Conservation (phyloP, 2,797 vertebrate species). For the Rhincodon typus region DNA sequence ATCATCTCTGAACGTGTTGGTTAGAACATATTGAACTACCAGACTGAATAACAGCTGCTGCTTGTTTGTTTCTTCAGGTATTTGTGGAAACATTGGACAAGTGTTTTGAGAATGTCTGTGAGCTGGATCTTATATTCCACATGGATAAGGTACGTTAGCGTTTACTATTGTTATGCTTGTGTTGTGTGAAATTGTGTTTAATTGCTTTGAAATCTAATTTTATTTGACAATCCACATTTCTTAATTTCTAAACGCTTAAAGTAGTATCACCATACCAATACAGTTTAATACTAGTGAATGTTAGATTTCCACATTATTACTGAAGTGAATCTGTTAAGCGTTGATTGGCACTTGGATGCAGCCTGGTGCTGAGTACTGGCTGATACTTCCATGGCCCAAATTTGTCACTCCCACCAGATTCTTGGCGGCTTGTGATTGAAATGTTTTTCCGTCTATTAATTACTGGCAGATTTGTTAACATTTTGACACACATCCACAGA, state of each 20-base stretch:
- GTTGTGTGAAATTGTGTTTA: not conserved
- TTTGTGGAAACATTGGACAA: conserved; percentile 75
- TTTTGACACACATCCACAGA: not conserved
- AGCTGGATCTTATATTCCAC: conserved; percentile 74
- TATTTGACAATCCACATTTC: not conserved
- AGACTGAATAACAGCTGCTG: not conserved
- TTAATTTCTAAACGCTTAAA: not conserved
- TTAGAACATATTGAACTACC: not conserved
- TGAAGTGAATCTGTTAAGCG: not conserved
- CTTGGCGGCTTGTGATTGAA: not conserved
- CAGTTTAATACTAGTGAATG: not conserved
- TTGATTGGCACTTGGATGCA: not conserved
- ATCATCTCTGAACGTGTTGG: too few species aligned
- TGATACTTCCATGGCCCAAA: not conserved
- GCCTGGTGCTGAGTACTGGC: not conserved
- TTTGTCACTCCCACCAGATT: not conserved
- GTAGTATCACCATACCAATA: not conserved
- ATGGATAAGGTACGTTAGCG: conserved; percentile 66
- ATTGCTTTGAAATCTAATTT: not conserved
- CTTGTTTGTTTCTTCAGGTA: conserved; percentile 53
- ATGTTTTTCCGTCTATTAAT: not conserved
- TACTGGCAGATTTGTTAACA: not conserved
- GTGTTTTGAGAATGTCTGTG: conserved; percentile 74
- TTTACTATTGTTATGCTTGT: not conserved
- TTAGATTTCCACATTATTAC: not conserved